Base-by-base conservation (phyloP, 2,113 vertebrate genomes). In the Corynorhinus townsendii region DNA sequence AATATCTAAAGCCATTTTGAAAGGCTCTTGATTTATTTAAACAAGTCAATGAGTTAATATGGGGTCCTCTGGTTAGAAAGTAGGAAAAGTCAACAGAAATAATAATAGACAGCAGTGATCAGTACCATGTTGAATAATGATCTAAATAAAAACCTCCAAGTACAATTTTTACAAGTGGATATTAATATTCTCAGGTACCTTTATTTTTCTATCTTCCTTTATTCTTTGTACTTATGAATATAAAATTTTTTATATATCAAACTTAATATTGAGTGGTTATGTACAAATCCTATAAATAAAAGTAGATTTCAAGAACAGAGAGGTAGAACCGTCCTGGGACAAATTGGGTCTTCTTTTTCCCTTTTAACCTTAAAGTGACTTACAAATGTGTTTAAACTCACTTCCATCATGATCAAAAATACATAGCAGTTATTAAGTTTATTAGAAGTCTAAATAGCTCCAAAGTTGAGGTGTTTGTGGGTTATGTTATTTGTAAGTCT, bases 181-280 rank as follows among this genome's bases (percentile, higher is more conserved):
- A 81, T 97, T 95, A 93, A 5, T 96, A 88, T 68, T 93, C 91
- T 93, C 69, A 26, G 69, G n/a, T 96, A 62, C 11, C 40, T 72
- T 96, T 85, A 15, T 95, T 96, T 96, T 71, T 76, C 80, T 81
- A 52, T 0, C 1, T 11, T 95, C 76, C 35, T 93, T 95, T 94
- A 33, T 22, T 96, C 28, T 94, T 69, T 76, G 20, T 79, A 47
- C 26, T 73, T 96, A 59, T 35, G 15, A 92, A 84, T 43, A 6
- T 64, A 92, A 82, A n/a, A 7, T 59, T 62, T 95, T 87, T 86
- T 86, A 40, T 83, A 45, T 85, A 59, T 71, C 56, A 89, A 59
- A 88, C 40, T 76, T 81, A 90, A 87, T 64, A 4, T 76, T 87
- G 19, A 86, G 22, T 69, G 28, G 16, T 47, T 68, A 10, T 72